Conservation (phyloP, 2,797 vertebrate species). For the Pseudochromis fuscus region DNA sequence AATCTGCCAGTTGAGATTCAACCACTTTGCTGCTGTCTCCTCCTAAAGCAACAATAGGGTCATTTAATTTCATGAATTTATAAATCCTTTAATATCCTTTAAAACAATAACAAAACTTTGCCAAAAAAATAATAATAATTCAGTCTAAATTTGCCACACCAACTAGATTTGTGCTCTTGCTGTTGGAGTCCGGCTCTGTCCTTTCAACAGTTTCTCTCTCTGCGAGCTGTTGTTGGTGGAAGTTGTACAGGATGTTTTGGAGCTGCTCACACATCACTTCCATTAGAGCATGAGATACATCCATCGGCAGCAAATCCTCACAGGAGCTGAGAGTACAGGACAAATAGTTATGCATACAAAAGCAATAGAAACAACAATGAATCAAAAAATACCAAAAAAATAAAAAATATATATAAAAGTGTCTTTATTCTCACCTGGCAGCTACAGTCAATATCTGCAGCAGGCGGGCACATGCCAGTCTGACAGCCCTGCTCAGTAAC, state of each 20-base stretch:
- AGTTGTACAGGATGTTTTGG: constrained; percentile 79
- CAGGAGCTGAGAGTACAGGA: constrained; percentile 77
- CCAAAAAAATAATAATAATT: constrained; percentile 2
- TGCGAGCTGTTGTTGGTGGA: constrained; percentile 81
- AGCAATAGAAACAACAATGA: background rate
- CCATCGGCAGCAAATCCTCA: constrained; percentile 83
- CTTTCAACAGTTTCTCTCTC: constrained; percentile 69
- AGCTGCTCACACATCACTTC: constrained; percentile 88
- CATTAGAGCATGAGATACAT: constrained; percentile 85
- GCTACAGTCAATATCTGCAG: constrained; percentile 88
- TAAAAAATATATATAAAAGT: too few species aligned
- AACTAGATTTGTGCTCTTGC: constrained; percentile 62
- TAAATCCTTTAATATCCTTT: background rate
- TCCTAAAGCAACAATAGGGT: constrained; percentile 52
- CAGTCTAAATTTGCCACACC: constrained; percentile 66
- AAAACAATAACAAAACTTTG: background rate
- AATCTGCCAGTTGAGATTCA: constrained; percentile 87
- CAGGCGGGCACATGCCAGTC: constrained; percentile 83
- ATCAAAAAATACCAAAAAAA: too few species aligned
- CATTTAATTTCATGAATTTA: background rate
- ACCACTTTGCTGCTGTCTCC: constrained; percentile 81
- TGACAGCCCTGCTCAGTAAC: constrained; percentile 82
- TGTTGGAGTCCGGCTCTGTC: constrained; percentile 52
- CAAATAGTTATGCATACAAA: constrained; percentile 5
- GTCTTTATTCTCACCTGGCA: constrained; percentile 79